These are phyloP conservation scores for Balaenoptera acutorostrata DNA, from an alignment of 2,113 vertebrate species.

Conservation along the genomic window DNA sequence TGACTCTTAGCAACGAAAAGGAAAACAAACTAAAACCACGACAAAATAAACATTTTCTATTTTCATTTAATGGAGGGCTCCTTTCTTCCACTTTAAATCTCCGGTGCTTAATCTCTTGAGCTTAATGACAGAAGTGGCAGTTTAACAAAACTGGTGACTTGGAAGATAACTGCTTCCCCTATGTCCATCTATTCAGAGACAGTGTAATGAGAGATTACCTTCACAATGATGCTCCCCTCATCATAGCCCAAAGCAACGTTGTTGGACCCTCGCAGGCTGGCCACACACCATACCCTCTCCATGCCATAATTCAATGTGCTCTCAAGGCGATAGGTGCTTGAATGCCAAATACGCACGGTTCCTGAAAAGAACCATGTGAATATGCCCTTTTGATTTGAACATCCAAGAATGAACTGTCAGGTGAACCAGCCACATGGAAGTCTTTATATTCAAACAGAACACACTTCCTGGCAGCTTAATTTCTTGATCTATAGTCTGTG, in stretches of 20 bases:
- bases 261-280: constrained; percentile 95
- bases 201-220: constrained; percentile 79
- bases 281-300: constrained; percentile 98
- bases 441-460: background rate
- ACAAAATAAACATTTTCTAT: background rate
- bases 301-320: constrained; percentile 98
- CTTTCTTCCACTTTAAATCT: background rate
- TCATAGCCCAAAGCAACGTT: constrained; percentile 97
- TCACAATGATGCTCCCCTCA: constrained; percentile 99
- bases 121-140: background rate
- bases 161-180: background rate
- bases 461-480: background rate
- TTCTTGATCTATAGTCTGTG: background rate
- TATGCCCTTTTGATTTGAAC: background rate
- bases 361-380: constrained; percentile 77
- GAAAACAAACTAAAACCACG: background rate
- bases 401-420: background rate
- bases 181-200: background rate
- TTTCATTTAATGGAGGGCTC: background rate
- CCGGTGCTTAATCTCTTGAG: background rate
- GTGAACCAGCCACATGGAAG: background rate
- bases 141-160: background rate
- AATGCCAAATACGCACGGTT: constrained; percentile 98
- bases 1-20: background rate
- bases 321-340: constrained; percentile 96